Base-by-base conservation (phyloP, 2,888 invertebrate species). In the Protonemura montana region DNA sequence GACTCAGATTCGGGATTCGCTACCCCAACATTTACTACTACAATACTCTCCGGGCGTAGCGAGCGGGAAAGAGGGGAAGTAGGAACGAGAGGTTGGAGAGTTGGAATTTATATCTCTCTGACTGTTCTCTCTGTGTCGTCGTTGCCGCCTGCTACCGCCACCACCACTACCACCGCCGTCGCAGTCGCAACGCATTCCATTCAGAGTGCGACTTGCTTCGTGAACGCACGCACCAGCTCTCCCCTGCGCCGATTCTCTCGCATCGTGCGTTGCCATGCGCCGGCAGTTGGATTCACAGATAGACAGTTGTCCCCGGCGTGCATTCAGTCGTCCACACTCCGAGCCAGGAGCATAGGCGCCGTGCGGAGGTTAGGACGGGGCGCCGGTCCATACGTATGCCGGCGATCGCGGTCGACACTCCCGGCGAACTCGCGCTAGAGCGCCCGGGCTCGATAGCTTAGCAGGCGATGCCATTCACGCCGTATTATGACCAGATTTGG, bases 191-290 rank as follows among this genome's bases (percentile, higher is more conserved):
- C 35, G 35, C 35, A 35, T 35, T 35, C 35, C 35, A 88, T 88
- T 88, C 87, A 86, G 87, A 87, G 87, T 87, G 30, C 81, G 85
- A 87, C 86, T 87, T 87, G 26, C 85, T 28, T 82, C 28, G 82
- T 77, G 82, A 81, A 86, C 86, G 88, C 86, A 88, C 86, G 86
- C 86, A 84, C 27, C 85, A 28, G 86, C 30, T 78, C 30, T 21
- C 81, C 85, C 30, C 27, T 25, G 77, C 35, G 59, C 25, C 77
- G 28, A n/a, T 25, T n/a, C 82, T 29, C 82, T 42, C 82, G 83
- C 21, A 26, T 35, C 30, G 35, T 13, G 6, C 26, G 86, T 10
- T 26, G 42, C 27, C 80, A 77, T 41, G 76, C 35, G 35, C 25
- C 82, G 10, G 82, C 85, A 85, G 82, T 35, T 21, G 80, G 78